Evolutionary conservation across 2,888 invertebrate genomes (phyloP), one percentile per base, ranked within the genome.

Genomic region (Lycia hirtaria): DNA sequence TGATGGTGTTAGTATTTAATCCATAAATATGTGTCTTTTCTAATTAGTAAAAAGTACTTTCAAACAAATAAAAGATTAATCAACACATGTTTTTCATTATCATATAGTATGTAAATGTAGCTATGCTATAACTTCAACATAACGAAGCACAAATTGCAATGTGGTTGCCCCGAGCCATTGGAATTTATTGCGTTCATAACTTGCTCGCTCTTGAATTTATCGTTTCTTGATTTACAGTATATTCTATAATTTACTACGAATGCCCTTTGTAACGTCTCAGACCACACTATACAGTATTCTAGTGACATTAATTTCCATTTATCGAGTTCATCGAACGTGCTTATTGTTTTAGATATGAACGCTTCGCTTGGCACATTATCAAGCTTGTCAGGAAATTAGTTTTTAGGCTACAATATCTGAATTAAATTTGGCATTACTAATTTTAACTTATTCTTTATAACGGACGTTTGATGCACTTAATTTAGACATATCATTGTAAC

Each of bases 351-450:
- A 64, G 57, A 67, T 65, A 59, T 49, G 65, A 72, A 59, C 65
- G 60, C 68, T 73, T 72, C 63, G 69, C 71, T 81, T 82, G 80
- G 80, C 78, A 76, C 74, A 71, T 72, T 64, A 68, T 82, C 77
- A 80, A 83, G 68, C 71, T 69, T 51, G 38, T 30, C 30, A 55
- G 62, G 56, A 64, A n/a, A 62, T 67, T 48, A 68, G 73, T 73
- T 71, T 77, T 69, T 67, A 26, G n/a, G n/a, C n/a, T n/a, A n/a
- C n/a, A n/a, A n/a, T n/a, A 67, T 62, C 63, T 50, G 45, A 66
- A 72, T 73, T 67, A 66, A 74, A 71, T 68, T 62, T 66, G 69
- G 59, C 64, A 60, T 65, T 64, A 60, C 64, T 64, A 56, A 33
- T 58, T 63, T 60, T 60, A 67, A 19, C 60, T 53, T 58, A 52